Percentiles rank a stretch among this genome's conserved stretches.
phyloP scores from a whole-genome alignment of 2,888 invertebrate genomes.

The Anaspis maculata region DNA sequence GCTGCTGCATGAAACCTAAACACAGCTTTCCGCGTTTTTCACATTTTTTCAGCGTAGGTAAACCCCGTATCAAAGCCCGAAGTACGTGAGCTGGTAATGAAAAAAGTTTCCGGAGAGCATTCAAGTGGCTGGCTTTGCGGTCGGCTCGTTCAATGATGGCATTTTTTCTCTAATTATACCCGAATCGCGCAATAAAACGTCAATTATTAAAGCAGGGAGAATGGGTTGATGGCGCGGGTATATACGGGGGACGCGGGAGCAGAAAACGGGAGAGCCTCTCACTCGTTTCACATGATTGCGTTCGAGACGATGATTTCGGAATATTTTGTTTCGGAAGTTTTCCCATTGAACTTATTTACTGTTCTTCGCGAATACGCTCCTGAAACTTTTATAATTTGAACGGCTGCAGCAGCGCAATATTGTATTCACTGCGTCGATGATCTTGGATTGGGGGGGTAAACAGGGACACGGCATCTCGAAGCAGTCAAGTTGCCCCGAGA shows the following conservation, averaged over 20 bases:
- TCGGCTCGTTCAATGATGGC: too few relatives aligned
- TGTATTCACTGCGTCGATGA: slow-evolving; percentile 25
- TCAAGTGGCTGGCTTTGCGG: too few relatives aligned
- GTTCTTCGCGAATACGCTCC: slow-evolving; percentile 16
- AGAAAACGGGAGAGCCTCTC: too few relatives aligned
- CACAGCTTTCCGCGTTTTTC: too few relatives aligned
- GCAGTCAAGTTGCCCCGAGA: slow-evolving; percentile 17
- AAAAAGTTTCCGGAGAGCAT: too few relatives aligned
- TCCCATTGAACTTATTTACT: slow-evolving; percentile 26
- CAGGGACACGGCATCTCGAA: slow-evolving; percentile 13
- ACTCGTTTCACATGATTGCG: too few relatives aligned
- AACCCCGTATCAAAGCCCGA: too few relatives aligned
- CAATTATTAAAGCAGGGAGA: slow-evolving; percentile 6
- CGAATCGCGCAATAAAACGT: slow-evolving; percentile 11
- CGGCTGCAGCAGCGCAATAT: slow-evolving; percentile 24
- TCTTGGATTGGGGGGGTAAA: slow-evolving; percentile 22
- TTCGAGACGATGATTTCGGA: slow-evolving; percentile 14
- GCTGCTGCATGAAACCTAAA: too few relatives aligned
- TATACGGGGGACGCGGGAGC: too few relatives aligned
- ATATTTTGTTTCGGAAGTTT: slow-evolving; percentile 28
- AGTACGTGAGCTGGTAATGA: too few relatives aligned
- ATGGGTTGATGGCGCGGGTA: slow-evolving; percentile 18
- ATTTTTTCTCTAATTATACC: slow-evolving; percentile 6
- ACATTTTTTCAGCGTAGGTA: too few relatives aligned
- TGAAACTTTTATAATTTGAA: slow-evolving; percentile 25